Base-by-base conservation (phyloP, 2,888 invertebrate species). In the Nomada flava region DNA sequence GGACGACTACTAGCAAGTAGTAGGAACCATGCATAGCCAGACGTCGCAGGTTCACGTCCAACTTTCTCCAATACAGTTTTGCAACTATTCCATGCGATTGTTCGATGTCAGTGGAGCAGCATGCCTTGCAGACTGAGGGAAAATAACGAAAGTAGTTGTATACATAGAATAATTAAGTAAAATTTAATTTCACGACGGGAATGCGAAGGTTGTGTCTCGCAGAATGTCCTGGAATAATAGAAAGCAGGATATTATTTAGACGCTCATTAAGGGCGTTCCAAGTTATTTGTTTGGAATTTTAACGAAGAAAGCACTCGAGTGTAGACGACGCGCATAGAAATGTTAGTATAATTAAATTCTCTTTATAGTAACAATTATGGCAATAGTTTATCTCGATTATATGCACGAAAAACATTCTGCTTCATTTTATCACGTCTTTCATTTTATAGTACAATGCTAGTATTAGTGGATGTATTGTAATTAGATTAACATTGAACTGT, bases 1-100 rank as follows among this genome's bases (percentile, higher is more conserved):
- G 23, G 10, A 11, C 13, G 20, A 15, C 64, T 64, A 55, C 69
- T 47, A 36, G 15, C 60, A 76, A 82, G 80, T 82, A 82, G 80
- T 80, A 72, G 29, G 47, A 62, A 20, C 23, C 29, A n/a, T 23
- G 60, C 26, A 50, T 62, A 76, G 52, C 62, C 76, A 55, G 80
- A 62, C 80, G 23, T 60, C 36, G 5, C 10, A 50, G 62, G 4
- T 53, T 71, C 13, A 20, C 23, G 26, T 62, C 55, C 11, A 72
- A 77, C 55, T 71, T 81, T 62, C 42, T 50, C 44, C 18, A 69
- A 15, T 15, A 50, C 18, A 79, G 44, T 79, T 80, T 36, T 3
- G 1, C 15, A 70, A 74, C 42, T 53, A 60, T 52, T 74, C 42
- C 13, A 2, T 9, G 64, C 26, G 18, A 70, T 53, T 47, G 64